These are phyloP conservation scores for Nymphalis c-album DNA, from an alignment of 2,888 invertebrate species.

Conservation along the genomic window DNA sequence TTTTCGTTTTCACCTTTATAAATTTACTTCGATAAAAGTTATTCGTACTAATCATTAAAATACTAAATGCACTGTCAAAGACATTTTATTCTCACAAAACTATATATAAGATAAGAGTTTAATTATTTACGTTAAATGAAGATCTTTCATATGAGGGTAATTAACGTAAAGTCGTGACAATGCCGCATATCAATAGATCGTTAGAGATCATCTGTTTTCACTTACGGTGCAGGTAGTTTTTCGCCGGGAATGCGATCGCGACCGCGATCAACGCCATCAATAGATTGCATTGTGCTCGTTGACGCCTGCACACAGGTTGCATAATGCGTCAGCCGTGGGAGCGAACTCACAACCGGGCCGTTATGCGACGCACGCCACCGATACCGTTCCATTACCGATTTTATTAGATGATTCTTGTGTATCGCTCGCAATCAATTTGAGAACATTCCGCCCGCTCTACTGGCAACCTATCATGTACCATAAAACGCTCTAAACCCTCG, in stretches of 20 bases:
- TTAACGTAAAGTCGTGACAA: constrained; percentile 36
- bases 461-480: constrained; percentile 66
- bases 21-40: constrained; percentile 1
- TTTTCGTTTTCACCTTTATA: not conserved
- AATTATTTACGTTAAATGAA: constrained; percentile 20
- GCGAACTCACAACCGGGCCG: constrained; percentile 61
- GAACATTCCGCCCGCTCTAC: constrained; percentile 64
- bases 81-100: no score
- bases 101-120: not conserved
- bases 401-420: constrained; percentile 79
- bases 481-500: constrained; percentile 58
- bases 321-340: constrained; percentile 78
- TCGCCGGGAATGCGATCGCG: constrained; percentile 56
- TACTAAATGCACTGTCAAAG: no score
- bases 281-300: constrained; percentile 61
- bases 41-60: not conserved
- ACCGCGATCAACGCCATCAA: constrained; percentile 53
- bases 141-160: constrained; percentile 32
- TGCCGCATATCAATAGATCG: constrained; percentile 41
- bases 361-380: constrained; percentile 77
- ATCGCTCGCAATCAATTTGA: constrained; percentile 76
- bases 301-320: constrained; percentile 63
- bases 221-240: constrained; percentile 64
- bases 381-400: constrained; percentile 80
- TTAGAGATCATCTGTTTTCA: constrained; percentile 52